Evolutionary conservation across 2,797 vertebrate genomes (phyloP).

Genomic region (Rhinella marina): DNA sequence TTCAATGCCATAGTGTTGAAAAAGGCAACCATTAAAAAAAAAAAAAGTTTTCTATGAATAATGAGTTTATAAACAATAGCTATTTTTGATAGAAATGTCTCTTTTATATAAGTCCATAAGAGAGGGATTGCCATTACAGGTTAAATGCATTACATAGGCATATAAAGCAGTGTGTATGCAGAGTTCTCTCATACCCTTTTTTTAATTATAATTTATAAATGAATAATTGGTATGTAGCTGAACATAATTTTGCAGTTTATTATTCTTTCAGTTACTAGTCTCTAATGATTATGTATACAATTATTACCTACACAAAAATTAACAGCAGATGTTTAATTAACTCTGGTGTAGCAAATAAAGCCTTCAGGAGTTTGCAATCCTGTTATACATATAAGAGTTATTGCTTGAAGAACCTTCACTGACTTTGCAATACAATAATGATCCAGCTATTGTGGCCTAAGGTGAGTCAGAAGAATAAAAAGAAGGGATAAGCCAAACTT

Average conservation of each 20-base stretch:
- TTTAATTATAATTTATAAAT: conserved; percentile 44
- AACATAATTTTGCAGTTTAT: conserved; percentile 45
- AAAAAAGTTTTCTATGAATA: too few relatives aligned
- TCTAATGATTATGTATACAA: conserved; percentile 58
- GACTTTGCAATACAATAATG: conserved; percentile 44
- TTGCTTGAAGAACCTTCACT: conserved; percentile 46
- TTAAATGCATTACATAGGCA: background rate
- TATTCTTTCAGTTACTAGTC: conserved; percentile 56
- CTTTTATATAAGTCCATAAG: background rate
- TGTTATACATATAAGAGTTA: conserved; percentile 47
- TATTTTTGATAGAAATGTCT: too few relatives aligned
- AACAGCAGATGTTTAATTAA: conserved; percentile 60
- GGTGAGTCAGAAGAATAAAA: conserved; percentile 28
- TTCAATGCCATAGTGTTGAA: too few relatives aligned
- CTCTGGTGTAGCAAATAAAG: conserved; percentile 51
- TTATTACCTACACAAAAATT: conserved; percentile 61
- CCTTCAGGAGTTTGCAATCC: conserved; percentile 50
- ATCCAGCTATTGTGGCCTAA: conserved; percentile 22
- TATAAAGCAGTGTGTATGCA: background rate
- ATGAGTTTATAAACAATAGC: too few relatives aligned
- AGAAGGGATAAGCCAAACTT: conserved; percentile 18
- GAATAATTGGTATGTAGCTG: conserved; percentile 17
- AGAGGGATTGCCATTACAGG: background rate
- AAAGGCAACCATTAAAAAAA: too few relatives aligned
- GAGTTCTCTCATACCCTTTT: background rate